phyloP scores from a whole-genome alignment of 1,140 invertebrate species.

The Trichonephila clavata region DNA sequence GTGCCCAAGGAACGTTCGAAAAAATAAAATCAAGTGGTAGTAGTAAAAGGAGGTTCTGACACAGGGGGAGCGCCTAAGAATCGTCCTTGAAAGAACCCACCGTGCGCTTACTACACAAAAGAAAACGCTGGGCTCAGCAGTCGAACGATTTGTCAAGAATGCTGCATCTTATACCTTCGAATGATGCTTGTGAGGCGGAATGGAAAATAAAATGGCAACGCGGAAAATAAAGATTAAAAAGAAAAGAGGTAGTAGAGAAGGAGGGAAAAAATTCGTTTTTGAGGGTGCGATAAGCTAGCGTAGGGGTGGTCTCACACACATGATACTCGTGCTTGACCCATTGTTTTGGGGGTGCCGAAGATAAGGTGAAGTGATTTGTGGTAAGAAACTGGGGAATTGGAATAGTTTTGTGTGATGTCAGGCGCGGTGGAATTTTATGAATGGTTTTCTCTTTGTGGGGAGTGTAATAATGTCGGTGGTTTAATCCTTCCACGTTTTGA shows the following conservation, averaged over 20 bases:
- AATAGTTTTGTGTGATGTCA: not conserved
- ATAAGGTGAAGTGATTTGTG: constrained; percentile 38
- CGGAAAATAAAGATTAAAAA: constrained; percentile 47
- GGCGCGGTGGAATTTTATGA: not conserved
- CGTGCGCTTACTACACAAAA: constrained; percentile 37
- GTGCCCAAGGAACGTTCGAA: constrained; percentile 4
- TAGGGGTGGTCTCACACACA: constrained; percentile 13
- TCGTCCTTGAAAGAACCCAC: constrained; percentile 52
- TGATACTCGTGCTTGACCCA: constrained; percentile 37
- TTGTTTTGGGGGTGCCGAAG: constrained; percentile 15
- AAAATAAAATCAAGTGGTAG: constrained; percentile 39
- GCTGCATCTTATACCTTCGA: constrained; percentile 66
- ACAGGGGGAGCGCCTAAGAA: not conserved
- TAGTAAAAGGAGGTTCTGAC: not conserved
- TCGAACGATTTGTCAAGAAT: constrained; percentile 68
- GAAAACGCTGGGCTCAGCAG: constrained; percentile 54
- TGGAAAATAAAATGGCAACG: constrained; percentile 35
- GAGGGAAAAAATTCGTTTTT: not conserved
- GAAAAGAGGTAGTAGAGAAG: not conserved
- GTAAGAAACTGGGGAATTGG: not conserved
- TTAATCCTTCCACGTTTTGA: not conserved
- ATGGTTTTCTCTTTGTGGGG: not conserved
- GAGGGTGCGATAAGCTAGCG: constrained; percentile 24
- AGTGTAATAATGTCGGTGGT: not conserved
- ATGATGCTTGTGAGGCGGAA: constrained; percentile 16